Base-by-base conservation (phyloP, 2,888 invertebrate genomes). In the Horisme vitalbata region DNA sequence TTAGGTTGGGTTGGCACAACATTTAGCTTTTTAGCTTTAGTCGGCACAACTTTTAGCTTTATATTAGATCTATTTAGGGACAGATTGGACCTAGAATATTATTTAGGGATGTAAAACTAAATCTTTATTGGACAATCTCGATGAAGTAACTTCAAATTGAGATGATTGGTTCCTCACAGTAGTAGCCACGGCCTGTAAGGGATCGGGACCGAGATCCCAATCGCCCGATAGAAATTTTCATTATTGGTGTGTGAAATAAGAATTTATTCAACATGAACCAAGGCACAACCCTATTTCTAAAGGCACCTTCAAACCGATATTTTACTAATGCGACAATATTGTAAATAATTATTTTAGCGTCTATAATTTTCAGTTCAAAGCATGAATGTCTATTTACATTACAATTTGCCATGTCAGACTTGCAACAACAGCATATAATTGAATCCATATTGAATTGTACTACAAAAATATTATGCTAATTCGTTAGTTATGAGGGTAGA, bases 201-300 rank as follows among this genome's bases (percentile, higher is more conserved):
- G n/a, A n/a, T n/a, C n/a, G n/a, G n/a, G n/a, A n/a, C n/a, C n/a
- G n/a, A n/a, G n/a, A n/a, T n/a, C n/a, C n/a, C n/a, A n/a, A n/a
- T n/a, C n/a, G n/a, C n/a, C n/a, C n/a, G n/a, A n/a, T n/a, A n/a
- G n/a, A n/a, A n/a, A n/a, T n/a, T n/a, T n/a, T n/a, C n/a, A n/a
- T n/a, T 24, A 51, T 58, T 61, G 69, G 72, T 82, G 81, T 79
- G 79, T 79, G 80, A 72, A 77, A 64, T 72, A 77, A 77, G 79
- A 77, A 79, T 84, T 85, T 84, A 83, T 81, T 79, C 69, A 82
- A 73, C 76, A 60, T 79, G 83, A 83, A 78, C 68, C 68, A 79
- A 85, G 84, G 83, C 83, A 85, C 80, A 77, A 81, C 76, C 79
- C 78, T 79, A 71, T 57, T 62, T 66, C 75, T 66, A 61, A 82